Evolutionary conservation across 2,888 invertebrate species (phyloP), one percentile per base, ranked within the genome.

Genomic region (Hypena proboscidalis): DNA sequence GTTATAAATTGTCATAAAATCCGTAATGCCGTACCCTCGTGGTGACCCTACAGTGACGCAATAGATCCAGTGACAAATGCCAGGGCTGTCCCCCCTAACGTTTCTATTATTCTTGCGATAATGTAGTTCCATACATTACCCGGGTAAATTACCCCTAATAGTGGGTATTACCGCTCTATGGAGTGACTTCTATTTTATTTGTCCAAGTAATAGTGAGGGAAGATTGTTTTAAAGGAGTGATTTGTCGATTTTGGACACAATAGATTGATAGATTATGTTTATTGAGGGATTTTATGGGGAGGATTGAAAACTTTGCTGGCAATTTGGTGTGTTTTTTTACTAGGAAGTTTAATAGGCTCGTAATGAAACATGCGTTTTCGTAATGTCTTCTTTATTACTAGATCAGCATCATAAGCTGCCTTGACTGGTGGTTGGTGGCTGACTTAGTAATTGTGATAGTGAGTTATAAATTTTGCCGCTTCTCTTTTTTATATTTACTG

Each of bases 101-200:
- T 77, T 77, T 78, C 82, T 83, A 83, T 83, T 85, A 85, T 78
- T 77, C 74, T 58, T 61, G 55, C 52, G 70, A 70, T 83, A 83
- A 84, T 81, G 74, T 78, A 71, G 74, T 81, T 80, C 74, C 67
- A 70, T 72, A 70, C 70, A 70, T 77, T 72, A 78, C 70, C 66
- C 50, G 69, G 53, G 65, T 67, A 68, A 74, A 78, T 83, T 76
- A 73, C 77, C 77, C 73, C 65, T 78, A 80, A 77, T 77, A 73
- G 73, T 60, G 49, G 45, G 64, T 71, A 73, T 74, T 74, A 73
- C 67, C 45, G 49, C 25, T 10, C 38, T 38, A 21, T 40, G 35
- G 43, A 44, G 59, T 64, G 55, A 58, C 56, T 65, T 56, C 47
- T 45, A 25, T 55, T 52, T 54, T 58, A 53, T 61, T 59, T 58